Conservation (phyloP, 2,113 vertebrate genomes). For the Protobothrops flavoviridis region DNA sequence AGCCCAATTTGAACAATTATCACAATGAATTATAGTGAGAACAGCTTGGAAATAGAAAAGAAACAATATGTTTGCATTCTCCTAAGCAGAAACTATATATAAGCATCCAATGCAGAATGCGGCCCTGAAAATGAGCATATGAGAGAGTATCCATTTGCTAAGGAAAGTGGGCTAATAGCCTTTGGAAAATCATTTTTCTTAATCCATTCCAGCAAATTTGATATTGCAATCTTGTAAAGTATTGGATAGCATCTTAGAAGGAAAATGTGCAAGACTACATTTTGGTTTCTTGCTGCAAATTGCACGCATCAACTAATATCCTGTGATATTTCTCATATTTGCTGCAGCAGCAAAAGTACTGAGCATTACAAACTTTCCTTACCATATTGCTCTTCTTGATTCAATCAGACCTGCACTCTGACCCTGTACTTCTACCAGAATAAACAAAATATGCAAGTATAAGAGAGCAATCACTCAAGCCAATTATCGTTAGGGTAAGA, state of each 20-base stretch:
- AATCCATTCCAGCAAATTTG: neutral
- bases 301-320: neutral
- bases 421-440: neutral
- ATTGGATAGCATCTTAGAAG: neutral
- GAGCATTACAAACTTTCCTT: neutral
- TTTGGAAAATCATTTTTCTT: neutral
- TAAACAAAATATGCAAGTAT: neutral
- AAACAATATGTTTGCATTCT: neutral
- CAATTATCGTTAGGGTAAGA: neutral
- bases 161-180: neutral
- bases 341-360: slow-evolving; percentile 1
- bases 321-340: neutral
- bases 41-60: neutral
- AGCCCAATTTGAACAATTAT: neutral
- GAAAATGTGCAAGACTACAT: neutral
- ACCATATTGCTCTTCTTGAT: neutral
- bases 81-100: neutral
- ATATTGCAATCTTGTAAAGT: neutral
- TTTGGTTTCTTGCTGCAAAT: neutral
- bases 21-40: neutral
- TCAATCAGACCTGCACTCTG: neutral
- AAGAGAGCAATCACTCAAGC: neutral
- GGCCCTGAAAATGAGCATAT: neutral
- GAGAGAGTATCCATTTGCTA: neutral
- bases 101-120: neutral